Evolutionary conservation across 1,140 invertebrate species (phyloP).

Genomic region (Calliopsis andreniformis): DNA sequence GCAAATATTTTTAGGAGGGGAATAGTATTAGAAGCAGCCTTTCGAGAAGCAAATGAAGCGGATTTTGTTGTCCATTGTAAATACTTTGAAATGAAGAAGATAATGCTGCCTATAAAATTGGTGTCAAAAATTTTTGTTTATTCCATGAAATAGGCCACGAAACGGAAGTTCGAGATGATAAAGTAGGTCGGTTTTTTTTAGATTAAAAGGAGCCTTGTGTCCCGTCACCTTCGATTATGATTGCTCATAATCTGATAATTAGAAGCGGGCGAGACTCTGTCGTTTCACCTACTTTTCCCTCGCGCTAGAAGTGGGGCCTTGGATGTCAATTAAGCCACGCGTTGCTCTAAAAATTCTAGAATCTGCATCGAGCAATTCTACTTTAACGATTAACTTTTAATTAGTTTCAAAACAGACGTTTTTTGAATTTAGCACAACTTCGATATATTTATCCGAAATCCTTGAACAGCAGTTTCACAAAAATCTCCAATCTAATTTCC

Average conservation of each 20-base stretch:
- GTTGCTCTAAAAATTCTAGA: not conserved
- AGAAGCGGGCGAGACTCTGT: not conserved
- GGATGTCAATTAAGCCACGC: slow-evolving; percentile 7
- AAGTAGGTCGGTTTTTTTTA: slow-evolving; percentile 23
- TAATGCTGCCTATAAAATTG: not conserved
- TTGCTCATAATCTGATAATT: slow-evolving; percentile 40
- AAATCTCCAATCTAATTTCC: no score
- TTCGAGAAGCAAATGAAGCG: no score
- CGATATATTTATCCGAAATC: no score
- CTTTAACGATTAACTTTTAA: no score
- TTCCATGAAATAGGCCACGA: not conserved
- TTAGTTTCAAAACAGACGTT: no score
- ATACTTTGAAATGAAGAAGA: no score
- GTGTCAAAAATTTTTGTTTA: not conserved
- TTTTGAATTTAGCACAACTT: no score
- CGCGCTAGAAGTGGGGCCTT: not conserved
- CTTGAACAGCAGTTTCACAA: no score
- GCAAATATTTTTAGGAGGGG: no score
- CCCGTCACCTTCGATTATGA: slow-evolving; percentile 35
- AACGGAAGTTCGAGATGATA: not conserved
- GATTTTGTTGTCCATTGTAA: no score
- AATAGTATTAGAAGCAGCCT: no score
- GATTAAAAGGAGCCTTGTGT: slow-evolving; percentile 5
- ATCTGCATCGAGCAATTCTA: no score
- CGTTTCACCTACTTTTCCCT: slow-evolving; percentile 28